These are phyloP conservation scores for Corydoras maculifer DNA, from an alignment of 2,113 vertebrate species.

Conservation along the genomic window DNA sequence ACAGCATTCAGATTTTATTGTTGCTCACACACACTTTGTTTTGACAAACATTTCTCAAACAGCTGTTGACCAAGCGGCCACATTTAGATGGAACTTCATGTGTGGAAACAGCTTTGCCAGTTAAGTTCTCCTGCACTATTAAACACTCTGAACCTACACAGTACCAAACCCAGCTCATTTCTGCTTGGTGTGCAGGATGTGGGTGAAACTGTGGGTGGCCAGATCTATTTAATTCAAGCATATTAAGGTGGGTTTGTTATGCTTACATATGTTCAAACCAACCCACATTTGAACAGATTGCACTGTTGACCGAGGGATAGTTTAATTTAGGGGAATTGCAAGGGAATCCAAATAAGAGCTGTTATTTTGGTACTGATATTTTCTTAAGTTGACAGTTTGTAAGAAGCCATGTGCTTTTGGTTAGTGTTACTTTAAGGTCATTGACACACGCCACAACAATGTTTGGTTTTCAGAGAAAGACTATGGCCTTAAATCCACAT, in stretches of 20 bases:
- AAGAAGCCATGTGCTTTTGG: slow-evolving; percentile 2
- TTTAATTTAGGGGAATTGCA: slow-evolving; percentile 29
- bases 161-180: background rate
- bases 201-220: slow-evolving; percentile 22
- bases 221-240: slow-evolving; percentile 15
- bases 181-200: slow-evolving; percentile 1
- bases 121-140: slow-evolving; percentile 18
- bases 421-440: slow-evolving; percentile 10
- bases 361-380: slow-evolving; percentile 5
- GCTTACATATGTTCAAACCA: background rate
- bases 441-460: slow-evolving; percentile 10
- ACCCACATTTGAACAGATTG: background rate
- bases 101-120: slow-evolving; percentile 21
- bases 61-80: slow-evolving; percentile 26
- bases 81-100: slow-evolving; percentile 30
- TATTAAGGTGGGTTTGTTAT: slow-evolving; percentile 10
- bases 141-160: slow-evolving; percentile 4
- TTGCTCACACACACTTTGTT: too few species aligned
- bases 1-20: too few species aligned
- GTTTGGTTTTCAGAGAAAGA: slow-evolving; percentile 21
- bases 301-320: slow-evolving; percentile 6
- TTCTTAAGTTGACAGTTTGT: background rate
- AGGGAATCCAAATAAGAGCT: slow-evolving; percentile 29
- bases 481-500: background rate
- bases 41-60: background rate